Evolutionary conservation across 2,113 vertebrate genomes (phyloP).

Genomic region (Prunella himalayana): DNA sequence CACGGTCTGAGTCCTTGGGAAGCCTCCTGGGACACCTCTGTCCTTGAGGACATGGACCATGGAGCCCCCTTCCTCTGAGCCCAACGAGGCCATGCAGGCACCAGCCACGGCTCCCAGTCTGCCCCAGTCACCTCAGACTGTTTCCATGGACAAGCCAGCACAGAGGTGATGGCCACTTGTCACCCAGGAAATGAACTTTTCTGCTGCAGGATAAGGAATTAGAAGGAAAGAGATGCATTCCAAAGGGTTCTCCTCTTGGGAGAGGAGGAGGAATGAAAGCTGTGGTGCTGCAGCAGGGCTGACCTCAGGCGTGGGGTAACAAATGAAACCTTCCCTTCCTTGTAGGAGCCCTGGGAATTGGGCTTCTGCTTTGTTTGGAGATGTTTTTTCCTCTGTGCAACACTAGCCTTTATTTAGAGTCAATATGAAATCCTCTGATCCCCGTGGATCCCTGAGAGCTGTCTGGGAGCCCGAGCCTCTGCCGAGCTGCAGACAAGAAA

Average conservation of each 20-base stretch:
- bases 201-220: neutral
- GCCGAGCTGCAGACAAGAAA: neutral
- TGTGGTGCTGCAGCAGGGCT: neutral
- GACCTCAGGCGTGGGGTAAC: neutral
- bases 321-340: neutral
- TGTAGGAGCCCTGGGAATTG: neutral
- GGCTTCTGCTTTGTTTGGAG: neutral
- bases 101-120: neutral
- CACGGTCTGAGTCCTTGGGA: neutral
- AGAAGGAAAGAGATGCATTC: neutral
- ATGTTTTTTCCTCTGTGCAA: neutral
- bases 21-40: neutral
- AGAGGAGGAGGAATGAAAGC: neutral
- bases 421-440: neutral
- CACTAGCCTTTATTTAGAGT: neutral
- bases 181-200: neutral
- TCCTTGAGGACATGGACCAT: fast-evolving
- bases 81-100: neutral
- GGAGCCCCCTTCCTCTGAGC: neutral
- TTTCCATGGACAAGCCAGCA: neutral
- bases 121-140: neutral
- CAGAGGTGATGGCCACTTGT: too few relatives aligned
- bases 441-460: neutral
- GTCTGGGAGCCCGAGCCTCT: neutral
- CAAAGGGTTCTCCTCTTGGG: neutral